Evolutionary conservation across 2,888 invertebrate species (phyloP).

Genomic region (Crepidodera aurea): DNA sequence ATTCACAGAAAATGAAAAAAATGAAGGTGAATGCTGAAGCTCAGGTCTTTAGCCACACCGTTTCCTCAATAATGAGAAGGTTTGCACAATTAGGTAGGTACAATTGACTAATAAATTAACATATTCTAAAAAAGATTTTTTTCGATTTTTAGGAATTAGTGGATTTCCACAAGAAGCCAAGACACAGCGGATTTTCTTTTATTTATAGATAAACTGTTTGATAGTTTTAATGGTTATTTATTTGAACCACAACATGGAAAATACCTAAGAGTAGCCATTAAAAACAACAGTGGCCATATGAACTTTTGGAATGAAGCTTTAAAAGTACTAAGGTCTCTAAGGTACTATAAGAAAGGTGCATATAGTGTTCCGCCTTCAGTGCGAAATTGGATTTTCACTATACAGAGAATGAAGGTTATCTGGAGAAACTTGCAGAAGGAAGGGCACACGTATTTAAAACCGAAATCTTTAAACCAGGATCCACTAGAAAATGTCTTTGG

Average conservation of each 20-base stretch:
- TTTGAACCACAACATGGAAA: constrained; percentile 12
- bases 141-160: not conserved
- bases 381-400: constrained; percentile 36
- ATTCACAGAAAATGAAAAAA: constrained; percentile 18
- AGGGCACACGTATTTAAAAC: constrained; percentile 35
- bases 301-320: constrained; percentile 21
- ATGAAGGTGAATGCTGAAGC: constrained; percentile 22
- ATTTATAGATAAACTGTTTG: constrained; percentile 33
- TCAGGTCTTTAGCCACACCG: constrained; percentile 22
- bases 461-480: constrained; percentile 40
- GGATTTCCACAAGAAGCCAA: constrained; percentile 22
- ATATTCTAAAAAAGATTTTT: not conserved
- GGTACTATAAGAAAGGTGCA: constrained; percentile 15
- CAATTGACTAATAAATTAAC: not conserved
- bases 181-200: constrained; percentile 32
- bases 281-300: constrained; percentile 8
- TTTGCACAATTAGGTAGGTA: constrained; percentile 6
- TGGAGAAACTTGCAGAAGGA: constrained; percentile 30
- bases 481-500: constrained; percentile 43
- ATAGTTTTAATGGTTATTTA: constrained; percentile 30
- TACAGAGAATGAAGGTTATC: constrained; percentile 33
- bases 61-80: constrained; percentile 18
- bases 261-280: not conserved
- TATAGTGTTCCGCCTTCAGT: constrained; percentile 32
- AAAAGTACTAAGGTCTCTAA: constrained; percentile 7